Evolutionary conservation across 2,113 vertebrate species (phyloP).

Genomic region (Thryonomys swinderianus): DNA sequence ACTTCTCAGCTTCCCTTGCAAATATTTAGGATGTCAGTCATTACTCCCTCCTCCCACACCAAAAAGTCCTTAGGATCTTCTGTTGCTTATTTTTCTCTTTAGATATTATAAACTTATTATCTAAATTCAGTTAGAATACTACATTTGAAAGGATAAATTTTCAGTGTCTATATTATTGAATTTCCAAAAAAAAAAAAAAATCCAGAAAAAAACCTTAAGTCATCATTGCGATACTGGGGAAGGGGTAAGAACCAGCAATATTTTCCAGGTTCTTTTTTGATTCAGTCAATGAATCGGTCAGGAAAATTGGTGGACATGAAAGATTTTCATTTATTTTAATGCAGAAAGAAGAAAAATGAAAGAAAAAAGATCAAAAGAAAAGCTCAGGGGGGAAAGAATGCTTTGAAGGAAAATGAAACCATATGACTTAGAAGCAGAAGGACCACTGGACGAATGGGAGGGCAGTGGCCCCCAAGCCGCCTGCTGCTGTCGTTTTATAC

Average conservation of each 20-base stretch:
- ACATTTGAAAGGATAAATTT: neutral
- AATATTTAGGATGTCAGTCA: neutral
- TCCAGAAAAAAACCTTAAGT: neutral
- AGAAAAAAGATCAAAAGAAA: neutral
- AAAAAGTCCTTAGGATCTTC: neutral
- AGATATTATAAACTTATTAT: neutral
- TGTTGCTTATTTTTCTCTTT: slow-evolving; percentile 10
- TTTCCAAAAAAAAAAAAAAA: neutral
- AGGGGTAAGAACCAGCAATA: neutral
- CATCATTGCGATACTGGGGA: neutral
- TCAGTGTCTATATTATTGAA: slow-evolving; percentile 4
- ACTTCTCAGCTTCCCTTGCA: neutral
- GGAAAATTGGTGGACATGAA: neutral
- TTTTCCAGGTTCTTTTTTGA: neutral
- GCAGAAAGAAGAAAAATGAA: neutral
- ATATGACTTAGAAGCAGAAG: neutral
- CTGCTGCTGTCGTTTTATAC: too few relatives aligned
- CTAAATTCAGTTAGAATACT: neutral
- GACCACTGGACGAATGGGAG: too few relatives aligned
- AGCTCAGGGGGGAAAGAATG: neutral
- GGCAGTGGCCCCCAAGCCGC: too few relatives aligned
- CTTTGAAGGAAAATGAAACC: neutral
- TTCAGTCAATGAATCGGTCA: neutral
- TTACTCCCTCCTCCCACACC: neutral
- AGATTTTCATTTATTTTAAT: neutral